Base-by-base conservation (phyloP, 2,888 invertebrate species). In the Stenurella melanura region DNA sequence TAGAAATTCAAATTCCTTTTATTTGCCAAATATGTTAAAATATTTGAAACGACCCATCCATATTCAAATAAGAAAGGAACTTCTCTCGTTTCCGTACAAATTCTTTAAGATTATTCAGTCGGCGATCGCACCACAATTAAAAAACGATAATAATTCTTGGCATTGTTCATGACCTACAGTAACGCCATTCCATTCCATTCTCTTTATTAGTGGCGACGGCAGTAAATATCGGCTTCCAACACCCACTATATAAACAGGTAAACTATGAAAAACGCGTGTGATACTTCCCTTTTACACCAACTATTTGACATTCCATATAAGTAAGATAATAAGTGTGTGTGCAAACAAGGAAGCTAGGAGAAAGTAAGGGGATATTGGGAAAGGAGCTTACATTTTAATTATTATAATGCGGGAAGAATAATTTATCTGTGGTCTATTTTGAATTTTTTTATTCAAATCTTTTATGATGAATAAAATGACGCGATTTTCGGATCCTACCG, bases 231-330 rank as follows among this genome's bases (percentile, higher is more conserved):
- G 57, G 63, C 50, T 60, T 60, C 30, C 56, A 54, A 63, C 74
- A 67, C 74, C 74, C 74, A 74, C 74, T 19, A 63, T 26, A 30
- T 17, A 15, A 19, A 58, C 17, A 34, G 18, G 34, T 34, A 58
- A 54, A 56, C 19, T 63, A 69, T 63, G 63, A 56, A 57, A 69
- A 63, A 57, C 9, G 34, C 19, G 30, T 63, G 61, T 69, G 68
- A 60, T 63, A 69, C 63, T 34, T 61, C 69, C 63, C 34, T 63
- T 72, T 69, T 74, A 34, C 57, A 50, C 50, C 63, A 4, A 42
- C 42, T 74, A 54, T 68, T 69, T 63, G 57, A 50, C 17, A 69
- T 74, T 74, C 74, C 74, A 74, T 74, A 74, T 74, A 72, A 50
- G 72, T 30, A 42, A 26, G 26, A 63, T 58, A 58, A 19, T 54